Percentiles rank a stretch among this genome's conserved stretches.
Conservation (phyloP, 2,888 invertebrate species). For the Stictocephala bisonia region DNA sequence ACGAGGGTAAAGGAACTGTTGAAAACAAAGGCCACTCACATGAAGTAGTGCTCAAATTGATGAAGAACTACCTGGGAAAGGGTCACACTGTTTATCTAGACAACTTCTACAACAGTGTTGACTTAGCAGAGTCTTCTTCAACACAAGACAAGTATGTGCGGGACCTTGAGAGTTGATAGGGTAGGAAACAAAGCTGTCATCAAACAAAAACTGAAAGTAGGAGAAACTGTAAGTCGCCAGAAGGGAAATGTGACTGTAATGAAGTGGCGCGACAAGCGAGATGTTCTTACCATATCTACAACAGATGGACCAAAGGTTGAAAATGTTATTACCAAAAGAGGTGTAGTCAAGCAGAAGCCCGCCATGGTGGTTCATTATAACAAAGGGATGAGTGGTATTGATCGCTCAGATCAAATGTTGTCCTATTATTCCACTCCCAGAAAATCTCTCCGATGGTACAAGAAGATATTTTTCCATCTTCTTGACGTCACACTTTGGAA, state of each 20-base stretch:
- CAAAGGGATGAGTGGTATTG: conserved; percentile 40
- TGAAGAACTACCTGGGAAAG: conserved; percentile 1
- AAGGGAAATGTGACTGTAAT: conserved; percentile 25
- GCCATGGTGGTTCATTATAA: conserved; percentile 31
- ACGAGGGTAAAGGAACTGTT: conserved; percentile 21
- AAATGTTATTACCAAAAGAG: conserved; percentile 33
- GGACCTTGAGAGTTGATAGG: conserved; percentile 4
- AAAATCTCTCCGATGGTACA: conserved; percentile 44
- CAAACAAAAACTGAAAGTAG: neutral
- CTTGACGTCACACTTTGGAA: conserved; percentile 42
- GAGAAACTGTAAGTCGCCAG: conserved; percentile 6
- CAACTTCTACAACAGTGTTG: conserved; percentile 26
- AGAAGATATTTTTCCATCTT: conserved; percentile 42
- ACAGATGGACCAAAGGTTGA: conserved; percentile 24
- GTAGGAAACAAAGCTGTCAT: conserved; percentile 20
- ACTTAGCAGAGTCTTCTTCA: neutral
- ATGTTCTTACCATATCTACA: conserved; percentile 37
- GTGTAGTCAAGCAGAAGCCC: neutral
- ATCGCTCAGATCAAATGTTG: conserved; percentile 42
- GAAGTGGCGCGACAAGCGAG: conserved; percentile 39
- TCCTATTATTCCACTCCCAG: conserved; percentile 21
- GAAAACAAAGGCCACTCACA: neutral
- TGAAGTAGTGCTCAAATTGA: neutral
- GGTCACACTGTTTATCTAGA: conserved; percentile 7
- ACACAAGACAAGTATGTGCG: conserved; percentile 6